Evolutionary conservation across 2,888 invertebrate genomes (phyloP).

Genomic region (Thereva unica): DNA sequence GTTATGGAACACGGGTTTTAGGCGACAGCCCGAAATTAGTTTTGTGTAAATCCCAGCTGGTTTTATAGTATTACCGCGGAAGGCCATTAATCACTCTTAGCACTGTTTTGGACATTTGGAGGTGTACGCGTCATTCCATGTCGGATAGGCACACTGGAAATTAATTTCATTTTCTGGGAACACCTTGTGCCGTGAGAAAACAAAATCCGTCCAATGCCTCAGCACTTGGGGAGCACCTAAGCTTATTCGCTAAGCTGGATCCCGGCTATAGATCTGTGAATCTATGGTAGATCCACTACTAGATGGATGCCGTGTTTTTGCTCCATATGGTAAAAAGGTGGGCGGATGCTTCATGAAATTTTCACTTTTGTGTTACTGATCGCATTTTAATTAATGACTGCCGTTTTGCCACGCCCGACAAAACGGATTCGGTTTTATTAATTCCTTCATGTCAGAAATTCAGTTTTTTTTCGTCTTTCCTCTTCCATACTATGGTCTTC

Average conservation of each 20-base stretch:
- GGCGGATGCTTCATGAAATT: slow-evolving; percentile 32
- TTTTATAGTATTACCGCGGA: slow-evolving; percentile 8
- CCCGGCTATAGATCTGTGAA: too few relatives aligned
- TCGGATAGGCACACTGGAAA: slow-evolving; percentile 19
- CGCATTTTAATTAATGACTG: slow-evolving; percentile 38
- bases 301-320: slow-evolving; percentile 26
- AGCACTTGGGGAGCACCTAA: neutral
- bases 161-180: slow-evolving; percentile 31
- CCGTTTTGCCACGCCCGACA: slow-evolving; percentile 25
- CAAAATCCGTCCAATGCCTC: slow-evolving; percentile 5
- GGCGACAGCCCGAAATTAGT: slow-evolving; percentile 14
- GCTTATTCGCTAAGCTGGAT: neutral
- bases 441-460: neutral
- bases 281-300: neutral
- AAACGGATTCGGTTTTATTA: slow-evolving; percentile 20
- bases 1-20: neutral
- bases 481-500: too few relatives aligned
- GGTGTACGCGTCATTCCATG: slow-evolving; percentile 35
- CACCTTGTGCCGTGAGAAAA: slow-evolving; percentile 28
- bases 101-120: slow-evolving; percentile 35
- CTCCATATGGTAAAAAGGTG: slow-evolving; percentile 33
- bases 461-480: too few relatives aligned
- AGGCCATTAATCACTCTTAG: slow-evolving; percentile 33
- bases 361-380: slow-evolving; percentile 37
- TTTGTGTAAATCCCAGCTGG: slow-evolving; percentile 23